Base-by-base conservation (phyloP, 1,140 invertebrate genomes). In the Akabosia matsudoensis region DNA sequence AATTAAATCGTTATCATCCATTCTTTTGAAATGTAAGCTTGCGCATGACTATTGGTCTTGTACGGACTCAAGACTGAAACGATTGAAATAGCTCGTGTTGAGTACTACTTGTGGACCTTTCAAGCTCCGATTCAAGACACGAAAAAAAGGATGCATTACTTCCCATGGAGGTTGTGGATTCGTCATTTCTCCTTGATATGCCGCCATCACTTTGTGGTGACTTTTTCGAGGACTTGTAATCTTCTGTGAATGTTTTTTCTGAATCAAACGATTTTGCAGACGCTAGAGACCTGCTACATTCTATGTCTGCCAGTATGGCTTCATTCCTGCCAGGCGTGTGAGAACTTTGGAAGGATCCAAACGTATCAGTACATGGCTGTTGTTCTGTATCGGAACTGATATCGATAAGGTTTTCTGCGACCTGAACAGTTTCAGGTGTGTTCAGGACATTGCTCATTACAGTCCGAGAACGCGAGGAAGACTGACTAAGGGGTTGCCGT, bases 71-170 rank as follows among this genome's bases (percentile, higher is more conserved):
- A 67, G 61, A 30, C 14, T 7, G 22, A 31, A 67, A 67, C 22
- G 61, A 67, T 22, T 67, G 61, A 67, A 67, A 67, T 10, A 67
- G n/a, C n/a, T 67, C 61, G 4, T 67, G 61, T 30, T 67, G 7
- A 67, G 26, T 67, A 67, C 28, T 67, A 31, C 61, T 67, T 1
- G 61, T 67, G 7, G 61, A 67, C n/a, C 31, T 67, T 67, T 67
- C 61, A 67, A 67, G 61, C 61, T 67, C 61, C 1, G 61, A 67
- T 67, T 67, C 61, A 67, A 30, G 61, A 67, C 61, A 67, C 7
- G 61, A 67, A 67, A 67, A 67, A 30, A 67, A 67, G 13, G 61
- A 67, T 30, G 61, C 22, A 30, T 67, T 67, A 22, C 61, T 67
- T 10, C 61, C 28, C 10, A 67, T 30, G 3, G 61, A 28, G 4